Conservation (phyloP, 1,140 invertebrate genomes). For the Heterodera schachtii region DNA sequence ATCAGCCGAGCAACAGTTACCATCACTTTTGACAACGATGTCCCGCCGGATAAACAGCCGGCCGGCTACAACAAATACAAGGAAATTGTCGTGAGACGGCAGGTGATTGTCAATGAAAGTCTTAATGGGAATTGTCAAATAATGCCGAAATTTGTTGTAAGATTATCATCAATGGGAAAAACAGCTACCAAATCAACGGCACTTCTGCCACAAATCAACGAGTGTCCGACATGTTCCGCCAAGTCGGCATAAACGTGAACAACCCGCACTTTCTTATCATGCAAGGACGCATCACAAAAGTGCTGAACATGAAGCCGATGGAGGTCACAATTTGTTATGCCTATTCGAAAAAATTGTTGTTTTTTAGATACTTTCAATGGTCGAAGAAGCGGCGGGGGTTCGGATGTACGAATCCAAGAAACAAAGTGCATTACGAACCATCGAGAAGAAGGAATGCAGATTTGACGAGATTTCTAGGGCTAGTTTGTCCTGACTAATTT, state of each 20-base stretch:
- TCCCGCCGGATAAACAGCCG: slow-evolving; percentile 76
- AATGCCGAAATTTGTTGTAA: slow-evolving; percentile 46
- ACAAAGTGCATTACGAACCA: slow-evolving; percentile 80
- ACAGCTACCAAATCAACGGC: slow-evolving; percentile 94
- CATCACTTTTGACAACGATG: slow-evolving; percentile 89
- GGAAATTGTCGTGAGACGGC: slow-evolving; percentile 89
- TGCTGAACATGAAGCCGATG: slow-evolving; percentile 95
- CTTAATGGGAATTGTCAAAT: slow-evolving; percentile 26
- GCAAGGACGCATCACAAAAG: slow-evolving; percentile 99
- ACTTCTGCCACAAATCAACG: slow-evolving; percentile 83
- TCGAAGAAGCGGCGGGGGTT: slow-evolving; percentile 98
- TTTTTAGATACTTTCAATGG: slow-evolving; percentile 86
- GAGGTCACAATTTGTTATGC: slow-evolving; percentile 73
- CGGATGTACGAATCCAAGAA: slow-evolving; percentile 94
- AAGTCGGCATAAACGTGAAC: slow-evolving; percentile 95
- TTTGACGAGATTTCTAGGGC: slow-evolving; percentile 83
- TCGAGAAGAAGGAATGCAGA: slow-evolving; percentile 91
- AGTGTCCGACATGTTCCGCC: slow-evolving; percentile 91
- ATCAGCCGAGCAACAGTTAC: slow-evolving; percentile 93
- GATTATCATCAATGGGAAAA: slow-evolving; percentile 73
- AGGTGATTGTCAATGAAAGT: slow-evolving; percentile 70
- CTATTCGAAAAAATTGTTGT: slow-evolving; percentile 16
- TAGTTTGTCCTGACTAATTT: too few species aligned
- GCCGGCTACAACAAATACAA: slow-evolving; percentile 87
- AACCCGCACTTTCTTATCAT: slow-evolving; percentile 98